Evolutionary conservation across 2,113 vertebrate genomes (phyloP).

Genomic region (Lonchura striata): DNA sequence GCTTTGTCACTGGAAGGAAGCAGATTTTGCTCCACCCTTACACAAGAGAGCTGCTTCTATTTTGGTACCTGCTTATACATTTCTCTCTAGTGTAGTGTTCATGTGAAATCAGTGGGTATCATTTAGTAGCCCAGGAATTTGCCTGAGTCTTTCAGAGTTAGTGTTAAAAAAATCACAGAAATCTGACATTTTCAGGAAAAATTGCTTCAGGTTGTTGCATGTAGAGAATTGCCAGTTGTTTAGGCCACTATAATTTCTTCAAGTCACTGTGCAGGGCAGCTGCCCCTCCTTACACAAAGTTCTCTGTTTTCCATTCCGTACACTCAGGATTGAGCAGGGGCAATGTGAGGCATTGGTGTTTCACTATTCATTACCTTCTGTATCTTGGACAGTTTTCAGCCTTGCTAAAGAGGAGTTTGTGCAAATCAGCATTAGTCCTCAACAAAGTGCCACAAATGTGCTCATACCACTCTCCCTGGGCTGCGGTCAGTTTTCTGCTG

Average conservation of each 20-base stretch:
- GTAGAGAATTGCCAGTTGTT: not conserved
- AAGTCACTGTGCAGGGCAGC: not conserved
- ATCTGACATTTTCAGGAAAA: not conserved
- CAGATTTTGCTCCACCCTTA: not conserved
- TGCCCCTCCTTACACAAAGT: not conserved
- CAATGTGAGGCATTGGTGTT: not conserved
- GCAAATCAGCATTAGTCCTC: not conserved
- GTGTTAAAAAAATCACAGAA: not conserved
- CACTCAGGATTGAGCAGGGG: not conserved
- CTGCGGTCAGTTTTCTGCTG: not conserved
- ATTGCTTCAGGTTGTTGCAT: not conserved
- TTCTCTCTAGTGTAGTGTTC: not conserved
- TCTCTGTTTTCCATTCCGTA: not conserved
- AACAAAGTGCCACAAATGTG: not conserved
- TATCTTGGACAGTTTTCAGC: not conserved
- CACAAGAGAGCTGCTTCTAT: not conserved
- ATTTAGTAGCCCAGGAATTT: not conserved
- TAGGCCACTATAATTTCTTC: not conserved
- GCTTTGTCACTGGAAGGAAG: not conserved
- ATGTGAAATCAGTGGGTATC: not conserved
- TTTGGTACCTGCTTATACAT: not conserved
- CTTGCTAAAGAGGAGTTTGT: not conserved
- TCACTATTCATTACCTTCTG: not conserved
- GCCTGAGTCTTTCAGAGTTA: not conserved
- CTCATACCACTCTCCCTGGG: not conserved